Evolutionary conservation across 1,140 invertebrate species (phyloP).

Genomic region (Drosophila burlai): DNA sequence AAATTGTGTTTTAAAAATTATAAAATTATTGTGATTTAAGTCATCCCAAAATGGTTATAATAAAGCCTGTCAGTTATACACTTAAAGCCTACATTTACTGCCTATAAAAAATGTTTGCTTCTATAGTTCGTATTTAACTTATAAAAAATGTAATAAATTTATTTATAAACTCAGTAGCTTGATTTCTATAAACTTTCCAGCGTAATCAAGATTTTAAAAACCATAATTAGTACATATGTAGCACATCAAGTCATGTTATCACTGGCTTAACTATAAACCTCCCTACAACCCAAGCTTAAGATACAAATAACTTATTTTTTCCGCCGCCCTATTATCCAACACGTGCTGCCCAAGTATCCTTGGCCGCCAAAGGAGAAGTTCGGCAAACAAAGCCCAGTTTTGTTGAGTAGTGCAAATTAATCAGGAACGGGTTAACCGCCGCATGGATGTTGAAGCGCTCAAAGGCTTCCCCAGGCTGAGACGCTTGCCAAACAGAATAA

Average conservation of each 20-base stretch:
- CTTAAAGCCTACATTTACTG: rapidly evolving
- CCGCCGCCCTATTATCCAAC: not conserved
- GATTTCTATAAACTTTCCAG: not conserved
- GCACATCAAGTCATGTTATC: not conserved
- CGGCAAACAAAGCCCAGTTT: constrained; percentile 12
- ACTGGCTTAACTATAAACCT: not conserved
- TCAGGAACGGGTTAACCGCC: constrained; percentile 45
- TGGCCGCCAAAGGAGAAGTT: not conserved
- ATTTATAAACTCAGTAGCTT: not conserved
- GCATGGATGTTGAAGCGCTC: constrained; percentile 16
- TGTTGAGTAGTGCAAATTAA: constrained; percentile 54
- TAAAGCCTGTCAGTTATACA: not conserved
- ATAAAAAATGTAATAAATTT: too few relatives aligned
- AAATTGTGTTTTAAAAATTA: too few relatives aligned
- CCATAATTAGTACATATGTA: not conserved
- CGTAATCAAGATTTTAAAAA: not conserved
- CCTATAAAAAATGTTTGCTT: not conserved
- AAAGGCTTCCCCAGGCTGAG: constrained; percentile 37
- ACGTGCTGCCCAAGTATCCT: constrained; percentile 16
- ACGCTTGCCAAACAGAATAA: constrained; percentile 40
- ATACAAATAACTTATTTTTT: constrained; percentile 10
- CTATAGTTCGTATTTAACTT: not conserved
- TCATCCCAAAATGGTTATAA: not conserved
- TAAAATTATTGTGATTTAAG: not conserved
- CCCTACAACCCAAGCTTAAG: too few relatives aligned